Conservation (phyloP, 2,888 invertebrate species). For the Aphodius granarius region DNA sequence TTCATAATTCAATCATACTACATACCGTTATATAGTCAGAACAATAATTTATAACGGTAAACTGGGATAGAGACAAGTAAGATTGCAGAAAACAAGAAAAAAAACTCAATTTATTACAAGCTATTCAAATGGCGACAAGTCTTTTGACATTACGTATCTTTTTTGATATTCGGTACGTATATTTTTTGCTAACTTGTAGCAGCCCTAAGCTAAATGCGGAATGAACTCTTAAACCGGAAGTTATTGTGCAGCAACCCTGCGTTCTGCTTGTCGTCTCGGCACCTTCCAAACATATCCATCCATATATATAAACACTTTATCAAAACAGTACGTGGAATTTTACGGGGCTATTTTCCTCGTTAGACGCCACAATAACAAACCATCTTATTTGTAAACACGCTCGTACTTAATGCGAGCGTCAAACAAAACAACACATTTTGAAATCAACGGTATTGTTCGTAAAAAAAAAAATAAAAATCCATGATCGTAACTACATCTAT, state of each 20-base stretch:
- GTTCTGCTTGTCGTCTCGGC: conserved; percentile 23
- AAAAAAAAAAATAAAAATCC: not conserved
- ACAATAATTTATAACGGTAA: not conserved
- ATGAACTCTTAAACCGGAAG: conserved; percentile 32
- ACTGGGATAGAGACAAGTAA: not conserved
- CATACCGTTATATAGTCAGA: not conserved
- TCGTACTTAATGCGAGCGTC: not conserved
- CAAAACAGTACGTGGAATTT: not conserved
- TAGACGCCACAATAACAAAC: not conserved
- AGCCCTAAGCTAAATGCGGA: conserved; percentile 34
- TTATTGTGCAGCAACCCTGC: conserved; percentile 26
- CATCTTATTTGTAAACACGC: not conserved
- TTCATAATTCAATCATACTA: not conserved
- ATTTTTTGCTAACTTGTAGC: conserved; percentile 35
- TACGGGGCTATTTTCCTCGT: not conserved
- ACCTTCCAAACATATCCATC: conserved; percentile 32
- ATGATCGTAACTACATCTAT: not conserved
- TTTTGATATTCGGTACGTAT: too few relatives aligned
- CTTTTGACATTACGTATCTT: too few relatives aligned
- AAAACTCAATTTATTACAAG: too few relatives aligned
- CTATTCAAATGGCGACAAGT: too few relatives aligned
- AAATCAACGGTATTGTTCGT: not conserved
- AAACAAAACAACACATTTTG: not conserved
- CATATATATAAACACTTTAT: not conserved
- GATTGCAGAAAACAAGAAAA: not conserved